Evolutionary conservation across 2,797 vertebrate genomes (phyloP), one percentile per base, ranked within the genome.

Genomic region (Pangasius macronema): DNA sequence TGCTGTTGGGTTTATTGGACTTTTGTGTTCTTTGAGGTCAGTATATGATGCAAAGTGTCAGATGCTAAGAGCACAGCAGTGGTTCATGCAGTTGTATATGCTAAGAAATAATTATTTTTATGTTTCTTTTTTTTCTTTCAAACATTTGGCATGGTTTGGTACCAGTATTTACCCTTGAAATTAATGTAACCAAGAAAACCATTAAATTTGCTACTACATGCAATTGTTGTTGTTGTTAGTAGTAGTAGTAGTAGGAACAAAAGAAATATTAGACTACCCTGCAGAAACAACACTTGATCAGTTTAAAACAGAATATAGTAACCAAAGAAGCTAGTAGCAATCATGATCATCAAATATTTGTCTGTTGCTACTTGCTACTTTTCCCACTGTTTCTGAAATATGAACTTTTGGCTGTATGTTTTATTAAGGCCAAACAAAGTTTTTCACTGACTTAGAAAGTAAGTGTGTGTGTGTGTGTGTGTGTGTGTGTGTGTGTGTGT

Each of bases 371-470:
- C 27, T n/a, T 63, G n/a, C 9, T 63, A 10, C 14, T 27, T 63
- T 63, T 63, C 10, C 27, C 61, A 63, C 9, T n/a, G 27, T 65
- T 30, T 65, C 63, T 65, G 63, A 65, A 65, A 65, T 30, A 13
- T 63, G 27, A 65, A 65, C 65, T 5, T 16, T 30, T 61, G 22
- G 30, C 65, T 30, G n/a, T 67, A 33, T 67, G 65, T 65, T 65
- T 65, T 33, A 67, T 33, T 67, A 67, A 67, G 10, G 65, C 65
- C 14, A 33, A 5, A 14, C n/a, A 67, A 30, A 67, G 30, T 67
- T 30, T 30, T n/a, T 65, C 9, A 65, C 91, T 94, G 94, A 95
- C 30, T 33, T 13, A 14, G 2, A 63, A 24, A 42, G 1, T 73
- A 20, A 46, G 63, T 67, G 10, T 65, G 61, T 63, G 61, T 65